These are phyloP conservation scores for Tetraodon nigroviridis DNA, from an alignment of 2,113 vertebrate species.

Conservation along the genomic window DNA sequence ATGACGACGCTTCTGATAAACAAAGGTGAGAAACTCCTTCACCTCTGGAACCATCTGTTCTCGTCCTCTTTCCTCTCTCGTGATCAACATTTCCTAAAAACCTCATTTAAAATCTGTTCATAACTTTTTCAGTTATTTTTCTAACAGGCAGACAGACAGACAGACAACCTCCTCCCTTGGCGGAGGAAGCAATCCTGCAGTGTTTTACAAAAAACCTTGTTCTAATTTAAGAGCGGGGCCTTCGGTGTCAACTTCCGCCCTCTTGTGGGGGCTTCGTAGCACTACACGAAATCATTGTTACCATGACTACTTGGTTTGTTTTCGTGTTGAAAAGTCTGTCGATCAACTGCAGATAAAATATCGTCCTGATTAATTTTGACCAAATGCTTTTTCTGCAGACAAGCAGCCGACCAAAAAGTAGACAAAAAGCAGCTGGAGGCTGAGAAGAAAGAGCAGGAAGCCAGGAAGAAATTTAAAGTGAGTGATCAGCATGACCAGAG, in stretches of 20 bases:
- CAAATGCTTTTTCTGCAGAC: slow-evolving; percentile 41
- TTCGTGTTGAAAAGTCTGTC: background rate
- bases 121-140: no score
- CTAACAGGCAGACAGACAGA: no score
- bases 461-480: slow-evolving; percentile 92
- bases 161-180: no score
- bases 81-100: no score
- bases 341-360: background rate
- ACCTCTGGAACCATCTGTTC: no score
- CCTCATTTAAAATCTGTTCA: no score
- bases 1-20: slow-evolving; percentile 85
- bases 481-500: slow-evolving; percentile 24
- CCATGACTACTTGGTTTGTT: no score
- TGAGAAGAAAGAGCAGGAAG: slow-evolving; percentile 89
- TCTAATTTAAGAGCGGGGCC: no score
- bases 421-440: slow-evolving; percentile 88
- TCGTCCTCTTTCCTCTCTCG: no score
- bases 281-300: slow-evolving; percentile 1
- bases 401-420: slow-evolving; percentile 63
- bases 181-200: no score
- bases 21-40: slow-evolving; percentile 70
- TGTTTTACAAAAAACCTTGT: no score
- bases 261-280: slow-evolving; percentile 31
- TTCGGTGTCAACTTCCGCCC: background rate
- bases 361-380: background rate